phyloP scores from a whole-genome alignment of 2,113 vertebrate genomes.

The Candoia aspera region DNA sequence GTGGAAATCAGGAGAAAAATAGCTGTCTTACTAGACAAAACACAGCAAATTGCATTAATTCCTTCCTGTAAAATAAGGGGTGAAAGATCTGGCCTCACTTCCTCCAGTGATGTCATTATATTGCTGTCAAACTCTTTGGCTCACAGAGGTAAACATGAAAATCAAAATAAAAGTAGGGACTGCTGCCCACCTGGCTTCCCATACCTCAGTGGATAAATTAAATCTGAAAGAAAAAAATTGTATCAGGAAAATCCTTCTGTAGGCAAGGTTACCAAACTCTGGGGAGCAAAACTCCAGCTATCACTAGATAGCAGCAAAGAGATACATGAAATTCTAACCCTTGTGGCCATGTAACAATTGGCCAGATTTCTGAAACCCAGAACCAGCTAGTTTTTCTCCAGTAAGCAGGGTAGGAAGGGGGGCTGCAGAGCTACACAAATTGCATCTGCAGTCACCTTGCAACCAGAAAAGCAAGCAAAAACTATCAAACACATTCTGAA shows the following conservation, averaged over 20 bases:
- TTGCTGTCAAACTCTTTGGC: not conserved
- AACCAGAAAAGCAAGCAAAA: not conserved
- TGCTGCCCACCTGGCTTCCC: not conserved
- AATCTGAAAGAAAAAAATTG: not conserved
- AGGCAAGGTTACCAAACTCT: not conserved
- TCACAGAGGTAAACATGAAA: not conserved
- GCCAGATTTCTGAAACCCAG: too few relatives aligned
- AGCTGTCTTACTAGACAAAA: not conserved
- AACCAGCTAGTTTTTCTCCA: not conserved
- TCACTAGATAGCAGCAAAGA: not conserved
- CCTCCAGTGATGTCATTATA: not conserved
- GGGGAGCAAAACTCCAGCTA: not conserved
- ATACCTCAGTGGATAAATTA: not conserved
- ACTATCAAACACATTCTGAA: not conserved
- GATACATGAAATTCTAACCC: not conserved
- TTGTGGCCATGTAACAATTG: not conserved
- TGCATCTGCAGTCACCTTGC: not conserved
- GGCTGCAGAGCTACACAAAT: not conserved
- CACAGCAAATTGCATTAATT: not conserved
- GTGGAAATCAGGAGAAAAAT: not conserved
- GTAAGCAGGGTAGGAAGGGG: not conserved
- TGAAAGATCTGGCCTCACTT: not conserved
- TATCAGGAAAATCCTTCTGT: not conserved
- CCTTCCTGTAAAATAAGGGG: not conserved
- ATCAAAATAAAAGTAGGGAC: not conserved